Evolutionary conservation across 2,113 vertebrate genomes (phyloP).

Genomic region (Chitala chitala): DNA sequence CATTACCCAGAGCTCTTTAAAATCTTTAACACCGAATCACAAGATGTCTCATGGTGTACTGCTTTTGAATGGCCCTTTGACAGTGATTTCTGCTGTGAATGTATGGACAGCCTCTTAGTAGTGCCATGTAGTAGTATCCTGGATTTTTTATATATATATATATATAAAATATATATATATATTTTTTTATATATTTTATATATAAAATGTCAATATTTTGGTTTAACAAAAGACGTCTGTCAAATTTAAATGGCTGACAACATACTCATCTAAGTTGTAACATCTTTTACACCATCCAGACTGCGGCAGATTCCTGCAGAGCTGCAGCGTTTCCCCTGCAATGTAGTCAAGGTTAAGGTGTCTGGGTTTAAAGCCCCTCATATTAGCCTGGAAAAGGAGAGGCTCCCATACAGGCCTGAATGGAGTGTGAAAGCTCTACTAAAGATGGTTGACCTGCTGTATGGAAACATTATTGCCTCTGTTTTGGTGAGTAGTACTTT

Average conservation of each 20-base stretch:
- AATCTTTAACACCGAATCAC: background rate
- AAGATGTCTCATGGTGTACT: background rate
- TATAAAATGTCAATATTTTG: background rate
- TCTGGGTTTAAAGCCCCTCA: slow-evolving; percentile 74
- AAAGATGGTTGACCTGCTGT: slow-evolving; percentile 71
- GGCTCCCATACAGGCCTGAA: slow-evolving; percentile 73
- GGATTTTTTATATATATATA: background rate
- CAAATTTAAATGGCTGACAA: background rate
- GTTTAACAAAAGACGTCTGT: background rate
- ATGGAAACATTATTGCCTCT: slow-evolving; percentile 64
- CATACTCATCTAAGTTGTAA: no score
- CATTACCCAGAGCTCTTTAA: background rate
- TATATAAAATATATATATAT: background rate
- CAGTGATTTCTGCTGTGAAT: background rate
- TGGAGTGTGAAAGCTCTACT: slow-evolving; percentile 79
- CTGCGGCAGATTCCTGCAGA: slow-evolving; percentile 69
- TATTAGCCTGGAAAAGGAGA: slow-evolving; percentile 29
- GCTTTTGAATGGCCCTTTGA: background rate
- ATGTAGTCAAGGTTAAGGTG: slow-evolving; percentile 65
- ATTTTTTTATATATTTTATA: background rate
- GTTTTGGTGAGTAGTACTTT: slow-evolving; percentile 56
- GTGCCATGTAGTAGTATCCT: background rate
- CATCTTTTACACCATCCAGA: slow-evolving; percentile 57
- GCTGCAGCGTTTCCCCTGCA: slow-evolving; percentile 68
- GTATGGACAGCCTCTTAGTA: background rate